A percentile compares a stretch with the other conserved stretches of the same genome.
Conservation (phyloP, 2,888 invertebrate species). For the Acrobasis repandana region DNA sequence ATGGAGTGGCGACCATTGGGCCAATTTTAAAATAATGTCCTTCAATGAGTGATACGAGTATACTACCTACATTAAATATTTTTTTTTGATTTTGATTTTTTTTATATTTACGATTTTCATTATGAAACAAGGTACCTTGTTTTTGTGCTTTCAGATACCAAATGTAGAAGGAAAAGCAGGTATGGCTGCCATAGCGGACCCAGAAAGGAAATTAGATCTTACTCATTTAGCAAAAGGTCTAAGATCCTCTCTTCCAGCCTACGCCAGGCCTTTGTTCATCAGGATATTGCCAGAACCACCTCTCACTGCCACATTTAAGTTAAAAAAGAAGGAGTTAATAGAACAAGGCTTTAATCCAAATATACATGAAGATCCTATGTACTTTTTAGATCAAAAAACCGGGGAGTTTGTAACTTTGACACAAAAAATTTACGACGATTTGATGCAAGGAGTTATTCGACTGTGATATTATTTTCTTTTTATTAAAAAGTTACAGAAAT, state of each 20-base stretch:
- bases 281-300: conserved; percentile 90
- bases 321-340: conserved; percentile 94
- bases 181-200: conserved; percentile 95
- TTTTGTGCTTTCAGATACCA: conserved; percentile 82
- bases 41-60: no score
- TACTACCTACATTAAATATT: no score
- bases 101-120: no score
- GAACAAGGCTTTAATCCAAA: conserved; percentile 89
- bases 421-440: conserved; percentile 70
- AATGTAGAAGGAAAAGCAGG: conserved; percentile 94
- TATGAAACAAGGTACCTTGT: no score
- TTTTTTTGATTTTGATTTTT: no score
- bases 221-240: conserved; percentile 63
- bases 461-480: conserved; percentile 66
- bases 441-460: conserved; percentile 75
- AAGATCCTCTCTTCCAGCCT: conserved; percentile 87
- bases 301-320: conserved; percentile 93
- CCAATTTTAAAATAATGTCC: no score
- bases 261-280: conserved; percentile 94
- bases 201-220: conserved; percentile 85
- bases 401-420: conserved; percentile 75
- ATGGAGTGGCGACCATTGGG: no score
- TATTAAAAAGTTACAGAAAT: background rate
- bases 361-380: conserved; percentile 86
- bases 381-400: conserved; percentile 79